Evolutionary conservation across 2,797 vertebrate genomes (phyloP).

Genomic region (Coreius guichenoti): DNA sequence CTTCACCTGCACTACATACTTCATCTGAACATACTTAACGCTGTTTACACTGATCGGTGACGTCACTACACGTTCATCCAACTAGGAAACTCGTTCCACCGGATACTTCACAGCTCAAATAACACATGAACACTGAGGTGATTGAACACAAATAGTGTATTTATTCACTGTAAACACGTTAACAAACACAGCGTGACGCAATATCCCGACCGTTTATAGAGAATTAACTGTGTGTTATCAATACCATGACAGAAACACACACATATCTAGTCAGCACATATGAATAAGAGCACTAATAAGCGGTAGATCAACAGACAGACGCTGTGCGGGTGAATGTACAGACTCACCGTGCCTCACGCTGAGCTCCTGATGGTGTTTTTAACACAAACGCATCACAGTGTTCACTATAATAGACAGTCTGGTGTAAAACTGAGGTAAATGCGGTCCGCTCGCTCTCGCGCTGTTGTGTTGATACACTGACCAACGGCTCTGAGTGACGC

Average conservation of each 20-base stretch:
- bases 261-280: not conserved
- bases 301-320: not conserved
- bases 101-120: not conserved
- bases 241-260: not conserved
- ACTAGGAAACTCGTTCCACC: too few relatives aligned
- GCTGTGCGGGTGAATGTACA: not conserved
- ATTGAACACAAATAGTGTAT: not conserved
- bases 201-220: not conserved
- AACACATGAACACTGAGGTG: not conserved
- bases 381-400: not conserved
- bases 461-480: not conserved
- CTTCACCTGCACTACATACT: too few relatives aligned
- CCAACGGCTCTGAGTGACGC: not conserved
- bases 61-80: not conserved
- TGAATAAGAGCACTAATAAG: rapidly evolving
- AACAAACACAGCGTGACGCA: not conserved
- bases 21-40: too few relatives aligned
- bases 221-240: not conserved
- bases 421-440: not conserved
- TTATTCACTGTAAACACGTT: not conserved
- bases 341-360: constrained; percentile 3
- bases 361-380: not conserved
- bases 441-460: not conserved
- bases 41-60: not conserved
- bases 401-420: too few relatives aligned